Base-by-base conservation (phyloP, 2,888 invertebrate species). In the Nudaria mundana region DNA sequence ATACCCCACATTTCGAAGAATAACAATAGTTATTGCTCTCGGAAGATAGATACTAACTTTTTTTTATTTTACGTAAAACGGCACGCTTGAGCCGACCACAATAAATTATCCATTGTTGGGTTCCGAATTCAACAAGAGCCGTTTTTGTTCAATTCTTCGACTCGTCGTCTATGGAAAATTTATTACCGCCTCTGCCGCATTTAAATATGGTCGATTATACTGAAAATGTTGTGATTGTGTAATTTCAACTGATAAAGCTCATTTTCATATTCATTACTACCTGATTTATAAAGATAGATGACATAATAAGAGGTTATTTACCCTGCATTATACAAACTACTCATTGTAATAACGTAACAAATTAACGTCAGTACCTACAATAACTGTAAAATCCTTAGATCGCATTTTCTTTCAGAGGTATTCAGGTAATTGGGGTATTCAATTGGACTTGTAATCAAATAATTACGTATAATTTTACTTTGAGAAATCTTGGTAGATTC, bases 101-200 rank as follows among this genome's bases (percentile, higher is more conserved):
- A 88, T 87, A 85, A 86, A 86, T 86, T 85, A 82, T 79, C 86
- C 75, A 85, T 85, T 87, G 84, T 85, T 77, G 72, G 68, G 66
- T 65, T 56, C 61, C 73, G 76, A 81, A 81, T 85, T 79, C 80
- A 80, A 81, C 80, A 80, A 76, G 80, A 79, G 69, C 73, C 78
- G 82, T 83, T 88, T 87, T 85, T 86, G 86, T 88, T 85, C 86
- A 81, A 83, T 85, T 85, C 86, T 83, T 83, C 79, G 81, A 75
- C 77, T 81, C 74, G 75, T 81, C 80, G 80, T 86, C 84, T 85
- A 85, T 83, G 76, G 82, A 61, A 79, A 86, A 87, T 86, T 86
- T 86, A 87, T 87, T 79, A 76, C 83, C 71, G 66, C 67, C 72
- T 71, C 74, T 71, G 70, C 73, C 73, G 76, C 80, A 86, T 85